Base-by-base conservation (phyloP, 1,140 invertebrate species). In the Hylaeus volcanicus region DNA sequence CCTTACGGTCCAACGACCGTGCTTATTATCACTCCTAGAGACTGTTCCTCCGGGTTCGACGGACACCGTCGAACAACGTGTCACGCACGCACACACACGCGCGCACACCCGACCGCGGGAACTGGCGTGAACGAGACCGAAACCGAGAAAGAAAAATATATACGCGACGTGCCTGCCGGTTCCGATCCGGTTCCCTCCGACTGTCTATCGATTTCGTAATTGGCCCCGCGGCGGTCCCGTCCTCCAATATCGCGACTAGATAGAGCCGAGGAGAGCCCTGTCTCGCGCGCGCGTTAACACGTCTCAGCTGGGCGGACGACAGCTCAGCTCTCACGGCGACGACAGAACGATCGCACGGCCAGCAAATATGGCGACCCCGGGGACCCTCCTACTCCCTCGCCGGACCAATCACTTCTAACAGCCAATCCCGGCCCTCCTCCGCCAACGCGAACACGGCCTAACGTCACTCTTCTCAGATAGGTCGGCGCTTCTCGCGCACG, bases 351-450 rank as follows among this genome's bases (percentile, higher is more conserved):
- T 86, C 85, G 56, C 81, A 78, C 83, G 77, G 81, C 74, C 88
- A 84, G 81, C 81, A 81, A 89, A 89, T 80, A 89, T 89, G 88
- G 88, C 88, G 85, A 69, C 69, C 79, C 85, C 51, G 51, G 66
- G 26, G 26, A 26, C 26, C 77, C 71, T 79, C 77, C 77, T 79
- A 65, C 77, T 79, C 70, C 69, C 61, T 74, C 69, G 76, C 70
- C 77, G 77, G 74, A 79, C 68, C 72, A 76, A 83, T 83, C 75
- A 58, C 69, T 73, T 68, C 80, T 72, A 68, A 71, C 80, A 72
- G 66, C 79, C 79, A 81, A 81, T 81, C 66, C 66, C 66, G 12
- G 12, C 39, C 60, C 9, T 58, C 26, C 26, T 51, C 43, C 55
- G 61, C 45, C 11, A 68, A 61, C 55, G 61, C 45, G 12, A 68